Percentiles rank a stretch among this genome's conserved stretches.
These are phyloP conservation scores for Lophura nycthemera DNA, from an alignment of 2,113 vertebrate genomes.

Conservation along the genomic window DNA sequence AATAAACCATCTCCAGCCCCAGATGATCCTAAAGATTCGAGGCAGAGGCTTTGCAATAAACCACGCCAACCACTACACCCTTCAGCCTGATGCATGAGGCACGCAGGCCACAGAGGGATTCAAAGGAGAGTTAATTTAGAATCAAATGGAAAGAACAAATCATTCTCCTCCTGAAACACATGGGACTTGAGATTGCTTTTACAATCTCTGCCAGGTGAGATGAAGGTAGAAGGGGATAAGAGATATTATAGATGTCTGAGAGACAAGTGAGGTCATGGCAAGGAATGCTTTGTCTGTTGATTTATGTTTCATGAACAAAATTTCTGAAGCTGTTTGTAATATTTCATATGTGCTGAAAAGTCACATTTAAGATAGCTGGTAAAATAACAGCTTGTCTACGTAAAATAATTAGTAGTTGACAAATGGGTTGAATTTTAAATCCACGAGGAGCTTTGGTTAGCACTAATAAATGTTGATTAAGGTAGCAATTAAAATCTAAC, in stretches of 20 bases:
- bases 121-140: not conserved
- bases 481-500: conserved; percentile 38
- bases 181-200: not conserved
- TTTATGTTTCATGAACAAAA: not conserved
- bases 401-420: conserved; percentile 73
- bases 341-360: conserved; percentile 30
- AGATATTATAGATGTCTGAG: not conserved
- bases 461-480: conserved; percentile 44
- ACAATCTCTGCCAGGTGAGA: not conserved
- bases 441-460: conserved; percentile 20
- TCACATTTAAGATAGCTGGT: conserved; percentile 37
- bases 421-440: conserved; percentile 37
- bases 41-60: not conserved
- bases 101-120: not conserved
- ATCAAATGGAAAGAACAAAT: not conserved
- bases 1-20: not conserved
- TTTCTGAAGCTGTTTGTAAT: conserved; percentile 36
- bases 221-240: not conserved
- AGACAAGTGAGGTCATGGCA: not conserved
- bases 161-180: not conserved
- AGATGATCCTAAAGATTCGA: not conserved
- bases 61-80: not conserved
- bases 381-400: conserved; percentile 69
- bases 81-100: not conserved
- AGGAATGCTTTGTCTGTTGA: not conserved